Percentiles rank a stretch among this genome's conserved stretches.
phyloP scores from a whole-genome alignment of 2,888 invertebrate species.

The Tridacna gigas region DNA sequence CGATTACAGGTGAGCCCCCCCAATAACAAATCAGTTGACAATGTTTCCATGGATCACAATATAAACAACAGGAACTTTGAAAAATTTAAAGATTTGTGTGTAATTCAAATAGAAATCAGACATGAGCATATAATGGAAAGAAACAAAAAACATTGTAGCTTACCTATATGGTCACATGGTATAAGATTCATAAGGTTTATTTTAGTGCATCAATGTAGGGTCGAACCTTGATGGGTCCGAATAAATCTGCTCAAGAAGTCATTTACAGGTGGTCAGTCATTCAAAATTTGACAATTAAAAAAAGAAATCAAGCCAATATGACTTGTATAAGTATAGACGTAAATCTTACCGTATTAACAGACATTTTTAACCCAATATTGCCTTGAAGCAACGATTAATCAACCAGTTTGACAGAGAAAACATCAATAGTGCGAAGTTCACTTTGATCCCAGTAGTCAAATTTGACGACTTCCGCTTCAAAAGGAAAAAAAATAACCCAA shows the following conservation, averaged over 20 bases:
- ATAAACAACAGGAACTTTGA: too few species aligned
- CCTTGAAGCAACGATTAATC: neutral
- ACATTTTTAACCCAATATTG: neutral
- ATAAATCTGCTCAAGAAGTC: neutral
- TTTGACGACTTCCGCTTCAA: neutral
- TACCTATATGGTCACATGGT: too few species aligned
- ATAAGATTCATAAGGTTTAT: too few species aligned
- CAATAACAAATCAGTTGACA: too few species aligned
- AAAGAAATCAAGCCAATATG: neutral
- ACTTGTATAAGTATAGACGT: neutral
- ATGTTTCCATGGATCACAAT: too few species aligned
- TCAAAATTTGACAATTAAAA: neutral
- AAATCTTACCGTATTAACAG: neutral
- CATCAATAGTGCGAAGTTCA: slow-evolving; percentile 12
- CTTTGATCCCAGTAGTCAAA: neutral
- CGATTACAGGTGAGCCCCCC: too few species aligned
- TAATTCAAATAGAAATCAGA: too few species aligned
- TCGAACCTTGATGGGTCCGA: neutral
- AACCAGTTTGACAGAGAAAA: neutral
- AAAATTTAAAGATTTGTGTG: too few species aligned
- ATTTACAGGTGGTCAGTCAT: neutral
- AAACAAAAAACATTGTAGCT: too few species aligned
- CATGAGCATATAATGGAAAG: too few species aligned
- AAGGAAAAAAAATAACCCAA: too few species aligned
- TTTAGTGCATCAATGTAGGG: neutral